phyloP scores from a whole-genome alignment of 1,140 invertebrate genomes.

The Drosophila saltans region DNA sequence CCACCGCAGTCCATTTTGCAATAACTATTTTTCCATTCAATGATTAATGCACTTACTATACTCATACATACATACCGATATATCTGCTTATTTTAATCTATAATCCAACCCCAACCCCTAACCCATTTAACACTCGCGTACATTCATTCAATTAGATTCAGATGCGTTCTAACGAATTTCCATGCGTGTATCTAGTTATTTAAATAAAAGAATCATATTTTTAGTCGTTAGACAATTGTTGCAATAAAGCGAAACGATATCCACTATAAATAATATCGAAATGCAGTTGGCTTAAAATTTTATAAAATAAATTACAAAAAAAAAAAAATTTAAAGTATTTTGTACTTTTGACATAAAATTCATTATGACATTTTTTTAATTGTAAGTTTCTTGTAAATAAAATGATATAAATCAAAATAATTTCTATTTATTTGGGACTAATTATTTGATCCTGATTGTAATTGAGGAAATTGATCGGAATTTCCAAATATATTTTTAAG shows the following conservation, averaged over 20 bases:
- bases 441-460: no score
- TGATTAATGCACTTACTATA: background rate
- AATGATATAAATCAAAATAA: conserved; percentile 55
- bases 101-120: conserved; percentile 15
- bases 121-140: conserved; percentile 70
- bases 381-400: conserved; percentile 80
- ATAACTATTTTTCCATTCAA: conserved; percentile 6
- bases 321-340: conserved; percentile 46
- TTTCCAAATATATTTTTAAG: no score
- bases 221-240: conserved; percentile 83
- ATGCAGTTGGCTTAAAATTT: conserved; percentile 33
- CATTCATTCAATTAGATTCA: conserved; percentile 69
- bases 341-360: conserved; percentile 56
- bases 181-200: conserved; percentile 83
- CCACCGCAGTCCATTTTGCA: no score
- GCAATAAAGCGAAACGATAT: conserved; percentile 51
- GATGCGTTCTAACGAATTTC: conserved; percentile 77
- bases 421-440: no score
- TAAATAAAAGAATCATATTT: conserved; percentile 77
- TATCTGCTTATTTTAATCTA: background rate
- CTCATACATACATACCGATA: no score
- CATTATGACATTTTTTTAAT: conserved; percentile 62
- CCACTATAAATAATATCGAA: conserved; percentile 32
- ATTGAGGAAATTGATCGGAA: no score
- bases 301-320: conserved; percentile 32